Conservation (phyloP, 2,888 invertebrate species). For the Xestia sexstrigata region DNA sequence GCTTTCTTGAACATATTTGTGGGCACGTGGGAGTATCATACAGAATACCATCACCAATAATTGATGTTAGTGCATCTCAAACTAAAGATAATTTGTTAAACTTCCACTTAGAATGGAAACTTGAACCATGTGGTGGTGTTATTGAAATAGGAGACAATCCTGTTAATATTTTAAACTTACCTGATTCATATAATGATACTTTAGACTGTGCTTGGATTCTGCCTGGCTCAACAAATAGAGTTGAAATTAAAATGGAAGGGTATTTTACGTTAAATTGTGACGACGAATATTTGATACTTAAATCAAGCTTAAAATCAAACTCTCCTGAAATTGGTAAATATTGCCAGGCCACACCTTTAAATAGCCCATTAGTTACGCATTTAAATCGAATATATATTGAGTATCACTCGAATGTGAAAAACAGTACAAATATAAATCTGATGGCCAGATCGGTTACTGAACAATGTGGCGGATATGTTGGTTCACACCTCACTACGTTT, state of each 20-base stretch:
- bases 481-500: slow-evolving; percentile 83
- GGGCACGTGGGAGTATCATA: slow-evolving; percentile 71
- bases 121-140: slow-evolving; percentile 93
- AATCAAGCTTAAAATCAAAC: slow-evolving; percentile 81
- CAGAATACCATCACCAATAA: slow-evolving; percentile 76
- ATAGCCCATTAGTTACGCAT: slow-evolving; percentile 84
- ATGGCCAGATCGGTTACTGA: slow-evolving; percentile 77
- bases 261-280: slow-evolving; percentile 75
- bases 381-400: slow-evolving; percentile 92
- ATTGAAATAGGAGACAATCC: slow-evolving; percentile 77
- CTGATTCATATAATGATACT: slow-evolving; percentile 80
- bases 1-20: slow-evolving; percentile 73
- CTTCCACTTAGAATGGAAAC: slow-evolving; percentile 81
- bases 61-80: slow-evolving; percentile 77
- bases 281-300: slow-evolving; percentile 87
- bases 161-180: slow-evolving; percentile 80
- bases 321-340: slow-evolving; percentile 91
- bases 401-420: slow-evolving; percentile 91
- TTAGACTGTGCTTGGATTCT: slow-evolving; percentile 94
- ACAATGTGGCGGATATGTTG: slow-evolving; percentile 93
- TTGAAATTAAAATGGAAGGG: slow-evolving; percentile 81
- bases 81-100: slow-evolving; percentile 72
- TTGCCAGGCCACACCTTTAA: slow-evolving; percentile 90
- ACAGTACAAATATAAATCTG: slow-evolving; percentile 75
- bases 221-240: slow-evolving; percentile 79